These are phyloP conservation scores for Chrysogorgia sp. DNA, from an alignment of 92 coral and sea anemone genomes.

Conservation along the genomic window DNA sequence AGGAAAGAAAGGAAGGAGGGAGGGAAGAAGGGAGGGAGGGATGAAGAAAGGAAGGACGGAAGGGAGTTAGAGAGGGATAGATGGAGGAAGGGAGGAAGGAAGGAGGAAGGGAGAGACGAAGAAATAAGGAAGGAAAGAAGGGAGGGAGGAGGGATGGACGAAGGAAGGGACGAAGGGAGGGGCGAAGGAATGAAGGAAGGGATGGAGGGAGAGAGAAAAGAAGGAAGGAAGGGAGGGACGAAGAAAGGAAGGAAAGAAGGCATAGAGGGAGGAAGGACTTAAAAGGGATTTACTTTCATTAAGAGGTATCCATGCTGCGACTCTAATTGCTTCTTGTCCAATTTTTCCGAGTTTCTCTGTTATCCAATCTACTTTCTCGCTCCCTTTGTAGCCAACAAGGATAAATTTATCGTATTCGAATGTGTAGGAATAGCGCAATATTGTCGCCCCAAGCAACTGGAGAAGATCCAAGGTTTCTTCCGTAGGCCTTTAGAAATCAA, in stretches of 20 bases:
- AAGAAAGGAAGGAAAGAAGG: neutral
- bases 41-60: neutral
- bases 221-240: neutral
- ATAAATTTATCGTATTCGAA: neutral
- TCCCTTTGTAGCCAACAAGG: conserved; percentile 30
- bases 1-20: neutral
- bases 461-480: conserved; percentile 25
- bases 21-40: neutral
- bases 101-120: neutral
- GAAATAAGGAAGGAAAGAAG: neutral
- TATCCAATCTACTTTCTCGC: conserved; percentile 9
- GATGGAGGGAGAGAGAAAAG: neutral
- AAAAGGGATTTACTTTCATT: conserved; percentile 18
- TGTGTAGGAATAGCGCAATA: conserved; percentile 5
- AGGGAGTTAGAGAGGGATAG: neutral
- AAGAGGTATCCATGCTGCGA: conserved; percentile 12
- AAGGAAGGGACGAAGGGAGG: neutral
- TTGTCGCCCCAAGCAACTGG: conserved; percentile 12
- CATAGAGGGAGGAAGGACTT: too few relatives aligned
- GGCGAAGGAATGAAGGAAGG: neutral
- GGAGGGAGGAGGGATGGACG: neutral
- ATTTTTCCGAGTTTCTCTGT: conserved; percentile 14
- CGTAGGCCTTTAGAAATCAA: conserved; percentile 4
- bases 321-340: conserved; percentile 6
- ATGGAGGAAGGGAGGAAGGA: neutral